Percentiles rank a stretch among this genome's conserved stretches.
Evolutionary conservation across 2,888 invertebrate genomes (phyloP).

Genomic region (Unio pictorum): DNA sequence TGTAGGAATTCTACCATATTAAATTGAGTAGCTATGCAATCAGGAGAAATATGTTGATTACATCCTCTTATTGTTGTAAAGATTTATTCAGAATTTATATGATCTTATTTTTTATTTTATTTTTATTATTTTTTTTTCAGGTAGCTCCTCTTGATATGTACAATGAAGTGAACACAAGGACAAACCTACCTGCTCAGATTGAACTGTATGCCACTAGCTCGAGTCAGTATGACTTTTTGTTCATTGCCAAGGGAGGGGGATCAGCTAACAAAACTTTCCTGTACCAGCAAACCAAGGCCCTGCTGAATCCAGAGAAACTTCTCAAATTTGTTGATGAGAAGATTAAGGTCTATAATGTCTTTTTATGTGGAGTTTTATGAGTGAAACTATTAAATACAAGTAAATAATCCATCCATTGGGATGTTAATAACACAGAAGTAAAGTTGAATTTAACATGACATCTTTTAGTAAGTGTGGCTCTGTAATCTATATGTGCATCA

Average conservation of each 20-base stretch:
- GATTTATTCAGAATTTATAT: not conserved
- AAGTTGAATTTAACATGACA: too few species aligned
- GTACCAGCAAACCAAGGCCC: conserved; percentile 71
- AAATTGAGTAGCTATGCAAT: not conserved
- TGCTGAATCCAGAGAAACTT: conserved; percentile 69
- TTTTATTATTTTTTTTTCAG: conserved; percentile 35
- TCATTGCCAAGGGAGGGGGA: conserved; percentile 72
- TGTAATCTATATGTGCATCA: too few species aligned
- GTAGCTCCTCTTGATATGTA: conserved; percentile 71
- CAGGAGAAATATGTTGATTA: not conserved
- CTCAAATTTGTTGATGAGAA: conserved; percentile 69
- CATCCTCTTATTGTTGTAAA: too few species aligned
- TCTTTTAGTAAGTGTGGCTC: too few species aligned
- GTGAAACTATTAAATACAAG: not conserved
- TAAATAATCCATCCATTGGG: too few species aligned
- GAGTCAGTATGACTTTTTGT: conserved; percentile 70
- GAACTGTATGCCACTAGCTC: conserved; percentile 68
- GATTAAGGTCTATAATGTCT: conserved; percentile 61
- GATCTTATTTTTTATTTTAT: not conserved
- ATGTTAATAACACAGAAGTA: too few species aligned
- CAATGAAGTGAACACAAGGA: conserved; percentile 70
- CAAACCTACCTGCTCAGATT: conserved; percentile 71
- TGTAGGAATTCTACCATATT: too few species aligned
- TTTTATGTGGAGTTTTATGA: not conserved
- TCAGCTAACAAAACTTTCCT: conserved; percentile 72